A percentile compares a stretch with the other conserved stretches of the same genome.
phyloP scores from a whole-genome alignment of 2,113 vertebrate genomes.

The Mola mola region DNA sequence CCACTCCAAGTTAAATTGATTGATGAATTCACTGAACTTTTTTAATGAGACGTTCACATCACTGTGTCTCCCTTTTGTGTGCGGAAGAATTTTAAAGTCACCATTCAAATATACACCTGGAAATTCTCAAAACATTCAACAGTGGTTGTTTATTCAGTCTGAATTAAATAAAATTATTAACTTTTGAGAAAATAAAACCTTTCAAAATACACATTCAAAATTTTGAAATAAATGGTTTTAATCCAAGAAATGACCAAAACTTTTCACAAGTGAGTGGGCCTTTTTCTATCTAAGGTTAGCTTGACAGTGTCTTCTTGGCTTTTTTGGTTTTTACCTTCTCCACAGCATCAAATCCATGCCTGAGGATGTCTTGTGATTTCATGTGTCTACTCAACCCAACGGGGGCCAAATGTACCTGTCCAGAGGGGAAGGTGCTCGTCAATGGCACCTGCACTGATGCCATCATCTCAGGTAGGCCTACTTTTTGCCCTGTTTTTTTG shows the following conservation, averaged over 20 bases:
- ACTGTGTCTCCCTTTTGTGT: too few species aligned
- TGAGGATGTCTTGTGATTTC: conserved; percentile 91
- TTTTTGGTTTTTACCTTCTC: conserved; percentile 40
- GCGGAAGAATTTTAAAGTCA: too few species aligned
- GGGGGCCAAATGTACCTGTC: conserved; percentile 92
- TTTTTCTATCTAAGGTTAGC: conserved; percentile 2
- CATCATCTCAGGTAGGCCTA: conserved; percentile 84
- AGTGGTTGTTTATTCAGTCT: conserved; percentile 42
- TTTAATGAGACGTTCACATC: too few species aligned
- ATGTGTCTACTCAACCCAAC: conserved; percentile 95
- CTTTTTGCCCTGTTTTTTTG: neutral
- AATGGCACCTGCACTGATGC: conserved; percentile 91
- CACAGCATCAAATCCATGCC: conserved; percentile 92
- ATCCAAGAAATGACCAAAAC: conserved; percentile 9
- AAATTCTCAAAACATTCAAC: conserved; percentile 16
- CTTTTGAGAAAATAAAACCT: conserved; percentile 20
- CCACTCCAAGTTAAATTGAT: too few species aligned
- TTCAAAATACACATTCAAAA: conserved; percentile 37
- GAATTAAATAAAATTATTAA: conserved; percentile 18
- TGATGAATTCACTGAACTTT: too few species aligned
- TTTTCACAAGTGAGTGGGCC: conserved; percentile 16
- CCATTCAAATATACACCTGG: conserved; percentile 34
- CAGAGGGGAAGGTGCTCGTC: conserved; percentile 92
- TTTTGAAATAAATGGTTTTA: conserved; percentile 38
- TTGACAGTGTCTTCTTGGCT: conserved; percentile 8